Evolutionary conservation across 1,140 invertebrate species (phyloP).

Genomic region (Pseudomyrmex dendroicus): DNA sequence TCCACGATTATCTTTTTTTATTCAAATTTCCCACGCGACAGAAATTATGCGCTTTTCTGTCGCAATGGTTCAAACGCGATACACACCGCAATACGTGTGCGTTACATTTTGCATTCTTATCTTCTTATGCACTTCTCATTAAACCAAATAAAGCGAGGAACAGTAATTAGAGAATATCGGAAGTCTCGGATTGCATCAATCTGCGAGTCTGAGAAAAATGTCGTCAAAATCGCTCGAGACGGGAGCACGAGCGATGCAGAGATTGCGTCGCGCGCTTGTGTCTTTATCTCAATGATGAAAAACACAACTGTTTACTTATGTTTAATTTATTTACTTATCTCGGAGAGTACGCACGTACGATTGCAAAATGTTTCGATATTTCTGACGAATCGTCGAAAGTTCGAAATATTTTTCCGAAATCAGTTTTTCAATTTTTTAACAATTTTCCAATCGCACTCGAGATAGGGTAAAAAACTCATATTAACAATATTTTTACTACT

Average conservation of each 20-base stretch:
- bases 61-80: too few relatives aligned
- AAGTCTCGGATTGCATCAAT: conserved; percentile 9
- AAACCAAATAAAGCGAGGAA: conserved; percentile 12
- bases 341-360: neutral
- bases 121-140: conserved; percentile 58
- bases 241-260: neutral
- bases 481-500: too few relatives aligned
- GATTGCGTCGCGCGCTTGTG: neutral
- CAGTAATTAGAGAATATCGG: conserved; percentile 28
- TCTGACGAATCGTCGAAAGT: neutral
- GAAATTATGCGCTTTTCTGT: neutral
- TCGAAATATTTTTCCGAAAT: too few relatives aligned
- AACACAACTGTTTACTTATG: neutral
- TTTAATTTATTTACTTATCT: neutral
- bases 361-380: neutral
- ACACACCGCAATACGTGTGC: neutral
- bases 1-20: neutral
- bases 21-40: neutral
- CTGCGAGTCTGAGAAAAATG: conserved; percentile 1
- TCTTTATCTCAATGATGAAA: neutral
- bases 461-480: too few relatives aligned
- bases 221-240: neutral
- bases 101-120: conserved; percentile 36
- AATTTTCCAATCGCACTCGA: too few relatives aligned
- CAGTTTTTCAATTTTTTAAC: too few relatives aligned